Conservation (phyloP, 1,140 invertebrate species). For the Papilio machaon region DNA sequence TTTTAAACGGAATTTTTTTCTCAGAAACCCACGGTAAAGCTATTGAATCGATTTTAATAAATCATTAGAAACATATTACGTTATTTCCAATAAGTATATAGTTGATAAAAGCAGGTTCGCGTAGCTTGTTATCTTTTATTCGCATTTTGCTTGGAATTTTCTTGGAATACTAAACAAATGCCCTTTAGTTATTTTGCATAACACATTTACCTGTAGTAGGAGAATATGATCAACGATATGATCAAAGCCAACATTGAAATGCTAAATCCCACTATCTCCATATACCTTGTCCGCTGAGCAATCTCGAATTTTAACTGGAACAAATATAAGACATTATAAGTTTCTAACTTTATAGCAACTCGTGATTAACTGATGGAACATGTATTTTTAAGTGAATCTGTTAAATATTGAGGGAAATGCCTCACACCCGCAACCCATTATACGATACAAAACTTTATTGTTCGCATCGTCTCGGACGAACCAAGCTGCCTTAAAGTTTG, state of each 20-base stretch:
- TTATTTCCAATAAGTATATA: no score
- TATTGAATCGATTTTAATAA: no score
- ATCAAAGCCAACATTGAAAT: conserved; percentile 88
- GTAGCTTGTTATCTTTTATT: conserved; percentile 2
- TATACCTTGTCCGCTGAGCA: conserved; percentile 86
- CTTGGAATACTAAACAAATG: not conserved
- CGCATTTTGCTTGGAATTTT: not conserved
- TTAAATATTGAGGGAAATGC: not conserved
- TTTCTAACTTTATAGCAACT: not conserved
- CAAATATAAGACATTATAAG: conserved; percentile 21
- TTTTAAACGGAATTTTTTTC: no score
- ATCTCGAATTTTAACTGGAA: conserved; percentile 87
- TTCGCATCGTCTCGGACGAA: no score
- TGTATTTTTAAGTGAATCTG: not conserved
- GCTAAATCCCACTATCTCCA: conserved; percentile 92
- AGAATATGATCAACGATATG: conserved; percentile 90
- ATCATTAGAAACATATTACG: no score
- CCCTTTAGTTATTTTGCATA: conserved; percentile 9
- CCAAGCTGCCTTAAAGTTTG: no score
- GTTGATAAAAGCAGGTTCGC: not conserved
- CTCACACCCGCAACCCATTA: not conserved
- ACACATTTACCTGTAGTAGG: conserved; percentile 87
- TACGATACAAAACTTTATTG: no score
- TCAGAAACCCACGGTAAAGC: no score
- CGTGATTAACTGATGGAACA: not conserved